Conservation (phyloP, 2,113 vertebrate genomes). For the Clarias batrachus region DNA sequence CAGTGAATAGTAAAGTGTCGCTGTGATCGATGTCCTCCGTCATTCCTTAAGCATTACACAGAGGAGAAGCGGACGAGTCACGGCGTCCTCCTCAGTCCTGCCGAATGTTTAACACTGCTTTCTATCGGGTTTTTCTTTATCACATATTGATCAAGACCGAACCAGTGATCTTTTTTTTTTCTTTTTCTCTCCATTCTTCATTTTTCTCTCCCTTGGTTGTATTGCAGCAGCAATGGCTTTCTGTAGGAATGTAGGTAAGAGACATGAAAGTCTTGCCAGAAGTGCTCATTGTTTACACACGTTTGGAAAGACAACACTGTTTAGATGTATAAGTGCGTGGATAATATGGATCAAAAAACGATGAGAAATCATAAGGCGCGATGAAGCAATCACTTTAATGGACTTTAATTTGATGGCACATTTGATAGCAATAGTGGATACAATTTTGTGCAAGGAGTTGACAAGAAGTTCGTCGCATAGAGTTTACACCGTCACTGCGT, state of each 20-base stretch:
- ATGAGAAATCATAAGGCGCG: not conserved
- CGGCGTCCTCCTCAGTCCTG: not conserved
- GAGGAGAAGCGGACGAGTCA: not conserved
- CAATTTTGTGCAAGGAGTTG: not conserved
- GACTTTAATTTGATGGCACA: not conserved
- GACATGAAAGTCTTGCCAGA: not conserved
- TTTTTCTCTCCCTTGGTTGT: not conserved
- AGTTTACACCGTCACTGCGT: not conserved
- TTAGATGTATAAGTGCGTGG: not conserved
- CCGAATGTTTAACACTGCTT: not conserved
- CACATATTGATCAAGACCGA: not conserved
- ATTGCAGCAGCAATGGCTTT: not conserved
- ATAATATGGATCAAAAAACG: not conserved
- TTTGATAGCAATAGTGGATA: not conserved
- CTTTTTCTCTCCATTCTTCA: too few species aligned
- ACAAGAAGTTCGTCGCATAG: not conserved
- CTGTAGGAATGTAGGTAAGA: not conserved
- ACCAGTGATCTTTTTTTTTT: not conserved
- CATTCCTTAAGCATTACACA: not conserved
- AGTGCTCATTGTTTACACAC: not conserved
- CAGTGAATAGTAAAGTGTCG: conserved; percentile 15
- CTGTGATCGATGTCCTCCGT: not conserved
- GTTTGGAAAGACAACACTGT: not conserved
- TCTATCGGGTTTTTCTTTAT: not conserved
- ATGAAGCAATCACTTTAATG: not conserved